Percentiles rank a stretch among this genome's conserved stretches.
Evolutionary conservation across 2,797 vertebrate species (phyloP).

Genomic region (Manis pentadactyla): DNA sequence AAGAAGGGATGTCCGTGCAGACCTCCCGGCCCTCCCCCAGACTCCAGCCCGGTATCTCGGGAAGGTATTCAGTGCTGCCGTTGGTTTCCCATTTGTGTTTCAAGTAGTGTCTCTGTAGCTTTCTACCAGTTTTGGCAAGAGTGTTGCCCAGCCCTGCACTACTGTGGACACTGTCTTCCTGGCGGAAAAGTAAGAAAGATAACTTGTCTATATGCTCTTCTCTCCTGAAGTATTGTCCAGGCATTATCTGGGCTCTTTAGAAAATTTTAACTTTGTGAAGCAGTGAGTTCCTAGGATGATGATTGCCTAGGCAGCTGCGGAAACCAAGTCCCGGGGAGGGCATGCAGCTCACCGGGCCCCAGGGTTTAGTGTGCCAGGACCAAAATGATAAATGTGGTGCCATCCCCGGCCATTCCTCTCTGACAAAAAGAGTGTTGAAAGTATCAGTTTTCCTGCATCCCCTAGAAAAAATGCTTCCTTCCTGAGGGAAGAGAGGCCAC

Average conservation of each 20-base stretch:
- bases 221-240: background rate
- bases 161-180: background rate
- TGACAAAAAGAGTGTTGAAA: background rate
- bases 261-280: background rate
- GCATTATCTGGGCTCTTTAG: background rate
- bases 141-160: background rate
- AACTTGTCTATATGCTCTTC: background rate
- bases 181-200: background rate
- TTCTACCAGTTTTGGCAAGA: background rate
- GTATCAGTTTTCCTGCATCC: too few species aligned
- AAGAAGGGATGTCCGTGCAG: background rate
- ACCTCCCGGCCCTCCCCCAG: background rate
- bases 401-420: background rate
- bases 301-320: background rate
- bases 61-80: background rate
- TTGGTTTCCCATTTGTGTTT: background rate
- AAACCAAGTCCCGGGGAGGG: background rate
- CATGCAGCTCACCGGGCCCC: accelerated
- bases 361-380: background rate
- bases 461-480: background rate
- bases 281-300: background rate
- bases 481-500: background rate
- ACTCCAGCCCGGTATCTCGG: accelerated
- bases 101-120: background rate
- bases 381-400: background rate